A percentile compares a stretch with the other conserved stretches of the same genome.
Evolutionary conservation across 2,797 vertebrate genomes (phyloP).

Genomic region (Enteromius treurensis): DNA sequence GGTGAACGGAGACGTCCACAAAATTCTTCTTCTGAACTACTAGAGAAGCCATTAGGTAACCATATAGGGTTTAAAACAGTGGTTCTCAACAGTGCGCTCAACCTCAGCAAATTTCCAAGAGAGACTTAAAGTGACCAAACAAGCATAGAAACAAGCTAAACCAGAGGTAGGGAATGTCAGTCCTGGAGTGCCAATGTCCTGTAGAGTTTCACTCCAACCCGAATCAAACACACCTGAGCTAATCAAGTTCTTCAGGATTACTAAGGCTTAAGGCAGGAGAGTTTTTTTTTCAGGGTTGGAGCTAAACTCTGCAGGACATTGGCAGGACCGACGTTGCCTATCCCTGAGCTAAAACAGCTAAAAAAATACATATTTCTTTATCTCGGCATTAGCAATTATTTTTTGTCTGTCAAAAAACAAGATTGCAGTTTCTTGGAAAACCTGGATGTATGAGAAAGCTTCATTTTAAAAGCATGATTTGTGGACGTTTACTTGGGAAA

Average conservation of each 20-base stretch:
- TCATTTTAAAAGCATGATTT: conserved; percentile 2
- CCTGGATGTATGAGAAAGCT: background rate
- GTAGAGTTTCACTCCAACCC: too few relatives aligned
- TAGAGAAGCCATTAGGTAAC: conserved; percentile 63
- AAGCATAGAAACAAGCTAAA: background rate
- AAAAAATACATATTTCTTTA: background rate
- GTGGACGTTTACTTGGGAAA: background rate
- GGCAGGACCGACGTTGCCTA: too few relatives aligned
- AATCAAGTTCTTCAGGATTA: too few relatives aligned
- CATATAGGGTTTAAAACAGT: conserved; percentile 58
- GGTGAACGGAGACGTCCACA: conserved; percentile 38
- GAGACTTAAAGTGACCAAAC: background rate
- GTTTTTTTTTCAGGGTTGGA: too few relatives aligned
- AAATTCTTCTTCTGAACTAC: conserved; percentile 63
- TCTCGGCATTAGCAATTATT: background rate
- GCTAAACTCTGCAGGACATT: too few relatives aligned
- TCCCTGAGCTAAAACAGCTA: background rate
- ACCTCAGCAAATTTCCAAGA: background rate
- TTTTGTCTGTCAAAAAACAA: background rate
- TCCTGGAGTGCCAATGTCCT: too few relatives aligned
- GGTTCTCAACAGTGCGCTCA: background rate
- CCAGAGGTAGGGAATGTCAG: too few relatives aligned
- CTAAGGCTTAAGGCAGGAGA: too few relatives aligned
- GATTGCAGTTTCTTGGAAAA: background rate
- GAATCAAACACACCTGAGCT: too few relatives aligned